These are phyloP conservation scores for Perdix hodgsoniae DNA, from an alignment of 2,797 vertebrate species.

Conservation along the genomic window DNA sequence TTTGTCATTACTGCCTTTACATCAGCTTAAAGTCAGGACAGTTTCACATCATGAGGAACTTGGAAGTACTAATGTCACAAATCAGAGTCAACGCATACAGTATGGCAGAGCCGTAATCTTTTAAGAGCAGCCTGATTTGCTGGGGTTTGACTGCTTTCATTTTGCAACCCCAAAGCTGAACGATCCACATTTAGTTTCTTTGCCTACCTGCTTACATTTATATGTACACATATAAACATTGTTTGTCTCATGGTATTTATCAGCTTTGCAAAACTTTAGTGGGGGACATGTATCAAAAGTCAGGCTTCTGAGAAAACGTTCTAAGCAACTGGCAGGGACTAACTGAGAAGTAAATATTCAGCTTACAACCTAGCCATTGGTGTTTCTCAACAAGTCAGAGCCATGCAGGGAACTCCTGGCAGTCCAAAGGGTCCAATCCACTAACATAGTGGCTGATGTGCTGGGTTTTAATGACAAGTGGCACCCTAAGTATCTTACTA, in stretches of 20 bases:
- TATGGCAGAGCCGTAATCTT: background rate
- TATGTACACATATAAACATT: background rate
- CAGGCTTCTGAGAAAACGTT: background rate
- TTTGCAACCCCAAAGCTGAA: background rate
- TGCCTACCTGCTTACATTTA: background rate
- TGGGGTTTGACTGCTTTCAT: background rate
- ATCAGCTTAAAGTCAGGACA: background rate
- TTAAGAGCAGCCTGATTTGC: background rate
- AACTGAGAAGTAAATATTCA: background rate
- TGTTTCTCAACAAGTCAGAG: background rate
- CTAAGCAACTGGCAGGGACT: background rate
- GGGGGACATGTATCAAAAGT: background rate
- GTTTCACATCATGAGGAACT: background rate
- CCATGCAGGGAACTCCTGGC: background rate
- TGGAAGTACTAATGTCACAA: background rate
- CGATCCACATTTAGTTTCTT: background rate
- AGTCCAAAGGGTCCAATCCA: background rate
- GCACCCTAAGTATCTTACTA: slow-evolving; percentile 22
- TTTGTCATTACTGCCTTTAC: background rate
- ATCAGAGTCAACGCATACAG: background rate
- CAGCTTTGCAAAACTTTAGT: background rate
- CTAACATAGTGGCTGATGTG: background rate
- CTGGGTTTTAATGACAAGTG: slow-evolving; percentile 8
- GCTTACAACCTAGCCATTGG: background rate
- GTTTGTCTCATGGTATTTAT: background rate